Base-by-base conservation (phyloP, 2,113 vertebrate genomes). In the Xenus cinereus region DNA sequence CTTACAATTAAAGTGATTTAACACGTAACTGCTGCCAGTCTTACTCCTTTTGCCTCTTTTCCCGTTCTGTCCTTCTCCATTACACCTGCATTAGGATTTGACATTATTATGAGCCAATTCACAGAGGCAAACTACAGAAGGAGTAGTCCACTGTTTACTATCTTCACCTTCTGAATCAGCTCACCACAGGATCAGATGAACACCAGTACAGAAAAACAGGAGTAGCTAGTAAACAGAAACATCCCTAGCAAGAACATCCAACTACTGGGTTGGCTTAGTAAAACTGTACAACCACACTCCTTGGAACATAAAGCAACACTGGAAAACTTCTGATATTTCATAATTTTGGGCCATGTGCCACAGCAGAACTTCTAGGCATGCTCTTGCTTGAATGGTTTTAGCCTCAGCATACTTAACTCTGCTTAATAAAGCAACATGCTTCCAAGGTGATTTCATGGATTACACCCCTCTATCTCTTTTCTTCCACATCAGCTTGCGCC, bases 321-420 rank as follows among this genome's bases (percentile, higher is more conserved):
- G n/a, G 43, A 78, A 54, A 66, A 54, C n/a, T 74, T 74, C 33
- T 54, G 48, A 13, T 9, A 37, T 39, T 46, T 88, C 64, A 41
- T 1, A 74, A 14, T n/a, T 35, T 51, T 15, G 12, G 32, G 32
- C 33, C 43, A 68, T 0, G 1, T 1, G 13, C 26, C 80, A 17
- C 8, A 77, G 41, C 10, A 62, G 35, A 87, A 84, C 16, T n/a
- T 78, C 56, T 59, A 0, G 4, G 37, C 12, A 33, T 5, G 18
- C 9, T 64, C 33, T n/a, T 11, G 9, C 7, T 33, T 23, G 3
- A 71, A 63, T 6, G 3, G 32, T 53, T 84, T 78, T 27, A 75
- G 28, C 16, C 33, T 10, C 48, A 68, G 28, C 0, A 0, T 13
- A 64, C 24, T 75, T 67, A 89, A 78, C 17, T 54, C n/a, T 19